These are phyloP conservation scores for Dinocampus coccinellae DNA, from an alignment of 2,888 invertebrate species.

Conservation along the genomic window DNA sequence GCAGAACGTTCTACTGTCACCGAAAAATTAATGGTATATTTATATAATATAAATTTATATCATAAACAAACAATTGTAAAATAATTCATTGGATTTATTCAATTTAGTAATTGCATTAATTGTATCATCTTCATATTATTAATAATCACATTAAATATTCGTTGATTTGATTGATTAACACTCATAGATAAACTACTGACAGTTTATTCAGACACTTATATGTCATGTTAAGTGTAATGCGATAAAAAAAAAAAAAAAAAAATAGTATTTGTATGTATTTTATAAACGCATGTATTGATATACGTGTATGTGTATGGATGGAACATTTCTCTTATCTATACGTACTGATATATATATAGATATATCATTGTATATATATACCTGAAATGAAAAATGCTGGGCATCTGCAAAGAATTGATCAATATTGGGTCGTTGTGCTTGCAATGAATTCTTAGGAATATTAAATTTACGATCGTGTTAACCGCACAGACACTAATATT, in stretches of 20 bases:
- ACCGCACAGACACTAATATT: constrained; percentile 3
- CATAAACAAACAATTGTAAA: neutral
- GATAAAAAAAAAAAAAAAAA: neutral
- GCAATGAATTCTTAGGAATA: constrained; percentile 32
- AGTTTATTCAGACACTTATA: neutral
- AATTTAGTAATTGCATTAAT: no score
- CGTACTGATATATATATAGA: neutral
- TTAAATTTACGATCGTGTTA: constrained; percentile 23
- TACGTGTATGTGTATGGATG: neutral
- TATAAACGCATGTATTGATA: neutral
- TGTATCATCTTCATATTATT: neutral
- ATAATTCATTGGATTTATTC: neutral
- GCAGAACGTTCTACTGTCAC: constrained; percentile 46
- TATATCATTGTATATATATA: neutral
- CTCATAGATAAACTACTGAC: neutral
- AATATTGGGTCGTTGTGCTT: constrained; percentile 49
- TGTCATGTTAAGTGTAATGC: neutral
- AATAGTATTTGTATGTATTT: no score
- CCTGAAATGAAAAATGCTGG: neutral
- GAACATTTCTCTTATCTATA: neutral
- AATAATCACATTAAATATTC: neutral
- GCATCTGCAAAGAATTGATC: constrained; percentile 39
- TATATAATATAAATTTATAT: neutral
- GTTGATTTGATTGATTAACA: neutral
- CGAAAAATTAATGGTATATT: constrained; percentile 57